These are phyloP conservation scores for Eufriesea mexicana DNA, from an alignment of 1,140 invertebrate genomes.

Conservation along the genomic window DNA sequence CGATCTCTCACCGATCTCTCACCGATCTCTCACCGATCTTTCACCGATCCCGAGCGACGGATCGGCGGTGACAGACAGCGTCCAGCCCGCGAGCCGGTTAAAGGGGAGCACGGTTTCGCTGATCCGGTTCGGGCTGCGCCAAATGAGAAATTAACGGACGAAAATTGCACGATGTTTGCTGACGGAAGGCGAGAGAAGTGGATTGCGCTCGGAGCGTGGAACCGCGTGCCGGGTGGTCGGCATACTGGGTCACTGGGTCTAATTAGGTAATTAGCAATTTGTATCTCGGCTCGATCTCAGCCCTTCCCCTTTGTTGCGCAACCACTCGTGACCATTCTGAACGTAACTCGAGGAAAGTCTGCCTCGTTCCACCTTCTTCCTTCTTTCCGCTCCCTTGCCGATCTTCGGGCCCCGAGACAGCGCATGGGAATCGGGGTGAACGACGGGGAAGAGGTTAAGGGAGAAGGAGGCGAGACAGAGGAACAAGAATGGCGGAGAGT, in stretches of 20 bases:
- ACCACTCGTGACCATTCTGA: constrained; percentile 11
- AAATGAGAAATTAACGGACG: constrained; percentile 35
- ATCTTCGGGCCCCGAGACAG: too few relatives aligned
- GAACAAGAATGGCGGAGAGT: constrained; percentile 9
- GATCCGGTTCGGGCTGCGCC: neutral
- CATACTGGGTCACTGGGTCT: constrained; percentile 71
- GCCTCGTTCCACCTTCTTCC: neutral
- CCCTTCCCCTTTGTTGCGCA: constrained; percentile 54
- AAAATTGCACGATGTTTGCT: constrained; percentile 52
- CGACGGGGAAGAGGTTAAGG: too few relatives aligned
- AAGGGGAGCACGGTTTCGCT: neutral
- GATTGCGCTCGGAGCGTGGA: constrained; percentile 30
- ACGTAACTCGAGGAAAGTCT: constrained; percentile 15
- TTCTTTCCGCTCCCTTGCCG: neutral
- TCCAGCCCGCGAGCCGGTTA: too few relatives aligned
- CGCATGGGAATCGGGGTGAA: too few relatives aligned
- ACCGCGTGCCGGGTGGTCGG: constrained; percentile 61
- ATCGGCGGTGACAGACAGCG: too few relatives aligned
- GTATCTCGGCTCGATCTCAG: constrained; percentile 67
- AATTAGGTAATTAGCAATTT: constrained; percentile 79
- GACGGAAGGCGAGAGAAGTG: constrained; percentile 48
- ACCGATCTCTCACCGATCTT: neutral
- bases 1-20: neutral
- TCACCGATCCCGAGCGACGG: too few relatives aligned
- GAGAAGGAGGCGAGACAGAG: neutral